A percentile compares a stretch with the other conserved stretches of the same genome.
Conservation (phyloP, 2,888 invertebrate species). For the Netelia melanura region DNA sequence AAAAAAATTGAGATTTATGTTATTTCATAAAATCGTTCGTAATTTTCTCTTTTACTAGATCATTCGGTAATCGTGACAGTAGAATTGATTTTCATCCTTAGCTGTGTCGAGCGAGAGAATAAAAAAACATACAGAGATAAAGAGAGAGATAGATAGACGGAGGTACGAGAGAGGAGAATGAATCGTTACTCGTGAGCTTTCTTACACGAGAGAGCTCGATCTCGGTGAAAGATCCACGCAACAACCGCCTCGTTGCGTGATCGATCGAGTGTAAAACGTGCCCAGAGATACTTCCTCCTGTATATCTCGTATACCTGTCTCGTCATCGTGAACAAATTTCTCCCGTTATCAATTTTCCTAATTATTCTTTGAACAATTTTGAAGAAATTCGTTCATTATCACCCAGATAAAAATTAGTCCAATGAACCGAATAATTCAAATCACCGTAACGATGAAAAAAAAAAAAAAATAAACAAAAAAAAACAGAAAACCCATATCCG, state of each 20-base stretch:
- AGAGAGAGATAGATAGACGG: neutral
- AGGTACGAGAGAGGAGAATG: neutral
- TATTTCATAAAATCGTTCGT: too few relatives aligned
- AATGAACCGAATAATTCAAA: neutral
- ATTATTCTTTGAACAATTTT: neutral
- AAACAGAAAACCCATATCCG: constrained; percentile 6
- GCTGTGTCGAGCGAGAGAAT: neutral
- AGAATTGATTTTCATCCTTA: neutral
- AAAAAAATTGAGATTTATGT: neutral
- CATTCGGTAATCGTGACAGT: neutral
- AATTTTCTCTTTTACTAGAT: too few relatives aligned
- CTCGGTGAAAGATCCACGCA: constrained; percentile 66
- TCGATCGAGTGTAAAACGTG: constrained; percentile 66
- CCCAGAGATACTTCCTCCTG: constrained; percentile 63
- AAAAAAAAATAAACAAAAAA: neutral
- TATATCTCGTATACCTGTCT: constrained; percentile 23
- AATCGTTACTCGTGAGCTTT: constrained; percentile 37
- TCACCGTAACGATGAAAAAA: neutral
- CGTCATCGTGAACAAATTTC: neutral
- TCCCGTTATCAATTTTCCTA: neutral
- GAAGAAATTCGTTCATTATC: neutral
- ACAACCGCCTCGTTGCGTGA: constrained; percentile 66
- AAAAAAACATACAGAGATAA: neutral
- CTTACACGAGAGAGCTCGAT: constrained; percentile 28
- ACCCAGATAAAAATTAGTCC: neutral